A percentile compares a stretch with the other conserved stretches of the same genome.
Conservation (phyloP, 2,888 invertebrate genomes). For the Mythimna pallens region DNA sequence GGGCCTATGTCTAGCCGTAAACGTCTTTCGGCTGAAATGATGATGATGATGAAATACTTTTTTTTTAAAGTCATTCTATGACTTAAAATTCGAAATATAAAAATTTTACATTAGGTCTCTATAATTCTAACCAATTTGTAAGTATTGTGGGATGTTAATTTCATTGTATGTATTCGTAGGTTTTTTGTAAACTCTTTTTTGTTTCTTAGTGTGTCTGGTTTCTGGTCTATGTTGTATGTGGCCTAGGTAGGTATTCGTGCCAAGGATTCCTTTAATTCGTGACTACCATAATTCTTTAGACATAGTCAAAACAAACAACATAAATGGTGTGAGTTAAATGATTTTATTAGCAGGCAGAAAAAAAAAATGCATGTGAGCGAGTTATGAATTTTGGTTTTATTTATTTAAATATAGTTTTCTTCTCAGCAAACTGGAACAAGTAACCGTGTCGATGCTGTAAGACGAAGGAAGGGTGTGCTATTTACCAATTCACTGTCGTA, state of each 20-base stretch:
- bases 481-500: conserved; percentile 15
- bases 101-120: too few species aligned
- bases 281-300: not conserved
- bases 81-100: too few species aligned
- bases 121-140: too few species aligned
- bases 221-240: not conserved
- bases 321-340: not conserved
- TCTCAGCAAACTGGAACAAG: conserved; percentile 28
- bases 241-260: not conserved
- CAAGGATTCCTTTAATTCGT: not conserved
- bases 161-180: not conserved
- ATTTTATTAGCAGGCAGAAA: conserved; percentile 17
- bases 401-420: conserved; percentile 18
- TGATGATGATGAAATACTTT: too few species aligned
- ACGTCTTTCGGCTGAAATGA: too few species aligned
- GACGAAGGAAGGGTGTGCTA: conserved; percentile 28
- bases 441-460: conserved; percentile 29
- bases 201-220: not conserved
- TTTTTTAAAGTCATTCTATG: too few species aligned
- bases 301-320: conserved; percentile 15
- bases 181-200: not conserved
- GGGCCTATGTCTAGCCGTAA: too few species aligned
- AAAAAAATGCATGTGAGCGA: conserved; percentile 20
- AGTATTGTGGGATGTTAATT: not conserved
- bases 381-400: conserved; percentile 25